Conservation (phyloP, 1,140 invertebrate genomes). For the Dryas iulia region DNA sequence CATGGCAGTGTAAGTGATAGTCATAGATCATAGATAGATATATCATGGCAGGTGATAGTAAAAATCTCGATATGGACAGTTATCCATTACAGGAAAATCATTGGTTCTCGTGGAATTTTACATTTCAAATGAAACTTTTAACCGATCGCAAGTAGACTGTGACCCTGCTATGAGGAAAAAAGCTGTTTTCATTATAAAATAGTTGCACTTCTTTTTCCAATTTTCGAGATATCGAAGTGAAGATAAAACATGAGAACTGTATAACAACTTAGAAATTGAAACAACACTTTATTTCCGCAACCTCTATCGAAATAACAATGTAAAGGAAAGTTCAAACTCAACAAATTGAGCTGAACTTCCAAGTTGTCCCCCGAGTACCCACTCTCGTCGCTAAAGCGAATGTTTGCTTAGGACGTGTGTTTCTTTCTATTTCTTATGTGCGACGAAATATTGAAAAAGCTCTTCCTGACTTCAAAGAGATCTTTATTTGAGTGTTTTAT, state of each 20-base stretch:
- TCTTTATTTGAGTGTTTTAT: not conserved
- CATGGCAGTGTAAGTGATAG: too few relatives aligned
- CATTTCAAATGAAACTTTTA: too few relatives aligned
- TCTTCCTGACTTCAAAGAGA: not conserved
- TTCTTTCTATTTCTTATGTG: not conserved
- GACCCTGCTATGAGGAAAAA: too few relatives aligned
- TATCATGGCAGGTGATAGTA: too few relatives aligned
- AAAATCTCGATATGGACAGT: too few relatives aligned
- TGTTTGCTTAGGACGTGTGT: slow-evolving; percentile 6
- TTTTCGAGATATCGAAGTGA: not conserved
- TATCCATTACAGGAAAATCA: too few relatives aligned
- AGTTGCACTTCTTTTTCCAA: not conserved
- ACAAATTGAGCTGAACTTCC: not conserved
- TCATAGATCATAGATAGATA: too few relatives aligned
- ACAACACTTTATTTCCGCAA: slow-evolving; percentile 2
- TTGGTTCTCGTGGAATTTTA: too few relatives aligned
- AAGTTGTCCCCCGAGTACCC: slow-evolving; percentile 6
- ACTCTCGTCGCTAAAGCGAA: not conserved
- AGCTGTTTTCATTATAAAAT: too few relatives aligned
- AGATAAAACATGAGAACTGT: not conserved
- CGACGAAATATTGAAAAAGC: not conserved
- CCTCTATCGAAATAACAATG: slow-evolving; percentile 2
- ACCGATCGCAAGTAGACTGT: too few relatives aligned
- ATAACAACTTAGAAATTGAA: not conserved
- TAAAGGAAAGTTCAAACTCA: not conserved